Base-by-base conservation (phyloP, 1,140 invertebrate genomes). In the Macrocentrus cingulum region DNA sequence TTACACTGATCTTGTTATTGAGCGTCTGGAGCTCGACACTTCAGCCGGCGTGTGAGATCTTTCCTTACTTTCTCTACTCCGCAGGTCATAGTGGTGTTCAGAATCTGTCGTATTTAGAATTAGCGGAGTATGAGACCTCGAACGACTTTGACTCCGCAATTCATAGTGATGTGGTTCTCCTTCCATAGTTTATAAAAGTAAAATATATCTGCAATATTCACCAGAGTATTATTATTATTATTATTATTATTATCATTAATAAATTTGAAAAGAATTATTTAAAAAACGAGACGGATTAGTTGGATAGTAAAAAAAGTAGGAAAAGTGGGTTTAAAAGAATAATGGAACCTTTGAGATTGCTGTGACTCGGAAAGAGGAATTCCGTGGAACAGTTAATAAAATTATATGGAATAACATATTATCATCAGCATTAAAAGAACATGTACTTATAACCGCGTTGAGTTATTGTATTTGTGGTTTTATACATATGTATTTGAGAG, bases 41-140 rank as follows among this genome's bases (percentile, higher is more conserved):
- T 77, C 72, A 32, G 65, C 72, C 22, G 78, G 75, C 8, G 76
- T 80, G 46, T 63, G 57, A 18, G 76, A 80, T 59, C 74, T 67
- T 16, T 79, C 77, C 23, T 71, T 63, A 51, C 74, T 79, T 49
- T 51, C 48, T 32, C 45, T 63, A 34, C 23, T 72, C 51, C 74
- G 67, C 9, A 78, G 65, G 55, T 74, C 70, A 50, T 77, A 75
- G 49, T 71, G 74, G 48, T 67, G 41, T 49, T 76, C 75, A 15
- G 62, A 42, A 6, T 74, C 71, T 3, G 37, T 46, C 1, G 64
- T 41, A 1, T 18, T 70, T 13, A 64, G 55, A 15, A 74, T 50
- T 63, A 73, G 67, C 1, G 78, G 78, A 23, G 77, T 79, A 42
- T 71, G 68, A 3, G 78, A 79, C 23, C 78, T 66, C 18, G 78